Conservation (phyloP, 2,113 vertebrate species). For the Alethe castanea region DNA sequence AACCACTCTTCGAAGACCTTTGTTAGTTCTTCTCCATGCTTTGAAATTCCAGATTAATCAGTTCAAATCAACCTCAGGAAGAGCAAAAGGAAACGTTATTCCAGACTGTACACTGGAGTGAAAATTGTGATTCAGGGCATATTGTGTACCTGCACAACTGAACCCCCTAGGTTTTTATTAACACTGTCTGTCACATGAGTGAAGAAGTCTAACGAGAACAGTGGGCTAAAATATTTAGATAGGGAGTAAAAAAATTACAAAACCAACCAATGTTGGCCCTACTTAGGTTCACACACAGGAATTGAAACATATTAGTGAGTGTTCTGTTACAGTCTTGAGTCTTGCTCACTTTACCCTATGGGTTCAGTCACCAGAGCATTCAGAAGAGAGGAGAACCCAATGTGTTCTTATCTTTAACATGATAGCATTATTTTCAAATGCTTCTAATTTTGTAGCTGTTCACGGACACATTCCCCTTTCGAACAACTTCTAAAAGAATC, state of each 20-base stretch:
- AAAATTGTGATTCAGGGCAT: not conserved
- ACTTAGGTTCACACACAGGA: not conserved
- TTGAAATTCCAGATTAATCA: not conserved
- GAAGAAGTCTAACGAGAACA: not conserved
- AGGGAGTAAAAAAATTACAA: not conserved
- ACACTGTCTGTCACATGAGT: not conserved
- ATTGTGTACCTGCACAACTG: not conserved
- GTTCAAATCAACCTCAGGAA: not conserved
- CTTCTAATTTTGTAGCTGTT: not conserved
- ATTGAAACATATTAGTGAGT: not conserved
- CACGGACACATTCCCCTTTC: not conserved
- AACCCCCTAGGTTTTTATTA: accelerated
- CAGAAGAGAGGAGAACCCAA: not conserved
- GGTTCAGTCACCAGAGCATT: not conserved
- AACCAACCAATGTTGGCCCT: not conserved
- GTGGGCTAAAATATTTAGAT: not conserved
- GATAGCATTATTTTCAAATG: not conserved
- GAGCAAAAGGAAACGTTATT: not conserved
- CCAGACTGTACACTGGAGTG: not conserved
- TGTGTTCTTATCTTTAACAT: not conserved
- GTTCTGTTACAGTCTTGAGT: not conserved
- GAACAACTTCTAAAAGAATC: not conserved
- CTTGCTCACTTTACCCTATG: not conserved
- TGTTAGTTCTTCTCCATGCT: not conserved
- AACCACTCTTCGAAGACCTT: not conserved